These are phyloP conservation scores for Caenorhabditis wallacei DNA, from an alignment of 2,888 invertebrate species.

Conservation along the genomic window DNA sequence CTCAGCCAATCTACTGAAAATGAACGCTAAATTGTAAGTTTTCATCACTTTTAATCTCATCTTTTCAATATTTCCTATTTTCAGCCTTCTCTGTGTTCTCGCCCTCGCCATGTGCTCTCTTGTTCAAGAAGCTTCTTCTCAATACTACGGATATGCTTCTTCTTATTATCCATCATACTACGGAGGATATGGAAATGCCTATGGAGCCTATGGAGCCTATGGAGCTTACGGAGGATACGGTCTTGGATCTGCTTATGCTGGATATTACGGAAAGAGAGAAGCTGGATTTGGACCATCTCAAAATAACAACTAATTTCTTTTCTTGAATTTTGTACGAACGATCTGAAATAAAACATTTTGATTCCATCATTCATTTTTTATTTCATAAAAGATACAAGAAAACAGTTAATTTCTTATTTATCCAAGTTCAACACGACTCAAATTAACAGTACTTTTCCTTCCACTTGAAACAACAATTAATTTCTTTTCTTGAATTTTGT, in stretches of 20 bases:
- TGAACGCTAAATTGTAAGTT: conserved; percentile 52
- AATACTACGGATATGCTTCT: conserved; percentile 54
- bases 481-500: conserved; percentile 3
- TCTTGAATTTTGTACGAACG: conserved; percentile 27
- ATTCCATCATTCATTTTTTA: not conserved
- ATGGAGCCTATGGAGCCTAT: conserved; percentile 34
- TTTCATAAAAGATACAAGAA: not conserved
- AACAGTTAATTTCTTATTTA: too few species aligned
- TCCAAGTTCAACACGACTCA: conserved; percentile 14
- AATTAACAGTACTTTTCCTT: conserved; percentile 16
- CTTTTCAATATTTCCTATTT: not conserved
- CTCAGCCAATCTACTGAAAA: conserved; percentile 29
- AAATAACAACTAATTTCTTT: conserved; percentile 16
- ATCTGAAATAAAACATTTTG: not conserved
- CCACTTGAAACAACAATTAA: conserved; percentile 29
- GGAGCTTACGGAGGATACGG: conserved; percentile 58
- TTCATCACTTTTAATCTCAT: not conserved
- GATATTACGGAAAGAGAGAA: conserved; percentile 62
- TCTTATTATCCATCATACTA: conserved; percentile 54
- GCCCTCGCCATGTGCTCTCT: conserved; percentile 55
- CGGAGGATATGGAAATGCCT: conserved; percentile 43
- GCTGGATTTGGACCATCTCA: conserved; percentile 55
- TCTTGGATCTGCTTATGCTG: conserved; percentile 58
- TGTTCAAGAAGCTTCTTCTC: conserved; percentile 56
- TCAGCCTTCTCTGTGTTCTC: conserved; percentile 51